phyloP scores from a whole-genome alignment of 2,113 vertebrate species.

The Verasper variegatus region DNA sequence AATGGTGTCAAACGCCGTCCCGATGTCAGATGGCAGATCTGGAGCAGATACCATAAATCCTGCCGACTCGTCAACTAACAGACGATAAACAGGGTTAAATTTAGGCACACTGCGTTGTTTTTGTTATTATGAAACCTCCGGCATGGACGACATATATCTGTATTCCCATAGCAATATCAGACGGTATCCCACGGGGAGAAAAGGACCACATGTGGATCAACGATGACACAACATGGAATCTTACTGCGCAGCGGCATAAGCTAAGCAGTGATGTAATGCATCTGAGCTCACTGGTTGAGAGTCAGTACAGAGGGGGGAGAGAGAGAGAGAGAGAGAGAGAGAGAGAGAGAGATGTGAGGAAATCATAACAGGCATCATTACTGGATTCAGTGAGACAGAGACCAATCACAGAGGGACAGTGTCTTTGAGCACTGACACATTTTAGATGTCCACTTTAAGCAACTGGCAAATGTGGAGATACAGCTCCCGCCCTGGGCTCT shows the following conservation, averaged over 20 bases:
- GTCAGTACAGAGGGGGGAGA: not conserved
- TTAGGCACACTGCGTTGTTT: constrained; percentile 45
- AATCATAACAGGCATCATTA: constrained; percentile 61
- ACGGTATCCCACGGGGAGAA: constrained; percentile 60
- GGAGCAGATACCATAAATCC: constrained; percentile 48
- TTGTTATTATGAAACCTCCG: constrained; percentile 61
- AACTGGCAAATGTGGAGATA: constrained; percentile 51
- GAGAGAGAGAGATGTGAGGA: constrained; percentile 22
- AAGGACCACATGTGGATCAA: constrained; percentile 72
- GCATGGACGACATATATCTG: constrained; percentile 37
- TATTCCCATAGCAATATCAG: constrained; percentile 72
- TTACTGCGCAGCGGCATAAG: constrained; percentile 69
- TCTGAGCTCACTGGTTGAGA: constrained; percentile 60
- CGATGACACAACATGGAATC: constrained; percentile 76
- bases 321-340: not conserved
- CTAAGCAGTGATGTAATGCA: constrained; percentile 78
- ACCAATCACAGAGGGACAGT: constrained; percentile 33
- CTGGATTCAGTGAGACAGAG: constrained; percentile 55
- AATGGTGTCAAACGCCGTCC: constrained; percentile 33
- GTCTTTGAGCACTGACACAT: constrained; percentile 28
- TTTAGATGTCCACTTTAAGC: constrained; percentile 55
- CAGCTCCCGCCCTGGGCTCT: constrained; percentile 34
- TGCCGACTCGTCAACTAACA: constrained; percentile 56
- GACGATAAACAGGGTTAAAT: constrained; percentile 67
- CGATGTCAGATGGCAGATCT: constrained; percentile 32